A percentile compares a stretch with the other conserved stretches of the same genome.
phyloP scores from a whole-genome alignment of 1,140 invertebrate species.

The Thereuonema tuberculata region DNA sequence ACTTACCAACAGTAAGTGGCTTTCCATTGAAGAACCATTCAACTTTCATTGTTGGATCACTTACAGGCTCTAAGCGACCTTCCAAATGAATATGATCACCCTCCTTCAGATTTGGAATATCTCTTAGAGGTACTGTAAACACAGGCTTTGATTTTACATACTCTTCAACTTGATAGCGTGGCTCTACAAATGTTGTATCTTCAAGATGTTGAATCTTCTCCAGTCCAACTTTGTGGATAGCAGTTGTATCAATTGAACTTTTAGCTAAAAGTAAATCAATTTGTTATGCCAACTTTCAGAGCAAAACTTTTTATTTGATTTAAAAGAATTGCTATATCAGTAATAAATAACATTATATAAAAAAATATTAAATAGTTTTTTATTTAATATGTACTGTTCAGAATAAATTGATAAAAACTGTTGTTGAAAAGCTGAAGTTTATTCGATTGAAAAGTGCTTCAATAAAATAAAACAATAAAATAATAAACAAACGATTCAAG shows the following conservation, averaged over 20 bases:
- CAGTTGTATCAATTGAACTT: conserved; percentile 56
- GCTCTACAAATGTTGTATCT: conserved; percentile 66
- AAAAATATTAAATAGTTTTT: too few species aligned
- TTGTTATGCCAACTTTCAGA: neutral
- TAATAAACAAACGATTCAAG: too few species aligned
- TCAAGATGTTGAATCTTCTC: conserved; percentile 80
- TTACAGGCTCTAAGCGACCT: conserved; percentile 79
- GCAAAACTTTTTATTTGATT: too few species aligned
- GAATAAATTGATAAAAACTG: too few species aligned
- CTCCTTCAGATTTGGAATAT: conserved; percentile 67
- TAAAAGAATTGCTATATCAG: too few species aligned
- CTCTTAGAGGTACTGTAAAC: conserved; percentile 67
- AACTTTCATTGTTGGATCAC: conserved; percentile 86
- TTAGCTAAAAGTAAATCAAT: conserved; percentile 38
- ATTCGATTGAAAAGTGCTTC: too few species aligned
- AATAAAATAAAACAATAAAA: too few species aligned
- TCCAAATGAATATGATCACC: conserved; percentile 84
- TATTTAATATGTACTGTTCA: too few species aligned
- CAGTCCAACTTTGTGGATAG: conserved; percentile 65
- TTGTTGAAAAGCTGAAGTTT: too few species aligned
- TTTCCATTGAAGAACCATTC: conserved; percentile 91
- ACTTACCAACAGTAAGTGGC: conserved; percentile 59
- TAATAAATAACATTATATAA: neutral
- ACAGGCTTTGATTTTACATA: conserved; percentile 84
- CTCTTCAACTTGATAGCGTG: conserved; percentile 79